phyloP scores from a whole-genome alignment of 2,797 vertebrate genomes.

The Amphiprion clarkii region DNA sequence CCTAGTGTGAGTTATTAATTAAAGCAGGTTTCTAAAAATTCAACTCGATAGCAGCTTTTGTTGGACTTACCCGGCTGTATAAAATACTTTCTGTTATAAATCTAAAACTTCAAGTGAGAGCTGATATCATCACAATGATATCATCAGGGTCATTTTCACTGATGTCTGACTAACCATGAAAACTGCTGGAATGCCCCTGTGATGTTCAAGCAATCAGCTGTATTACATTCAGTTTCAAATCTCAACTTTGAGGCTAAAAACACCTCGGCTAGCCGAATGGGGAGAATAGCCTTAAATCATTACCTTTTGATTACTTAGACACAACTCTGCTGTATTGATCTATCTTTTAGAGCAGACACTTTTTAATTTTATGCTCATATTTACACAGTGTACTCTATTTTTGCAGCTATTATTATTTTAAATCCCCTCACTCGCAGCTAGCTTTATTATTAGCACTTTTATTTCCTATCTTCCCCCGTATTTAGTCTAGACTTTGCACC shows the following conservation, averaged over 20 bases:
- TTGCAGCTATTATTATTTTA: background rate
- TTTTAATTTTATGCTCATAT: background rate
- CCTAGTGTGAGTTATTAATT: too few relatives aligned
- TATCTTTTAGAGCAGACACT: background rate
- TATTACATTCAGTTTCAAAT: background rate
- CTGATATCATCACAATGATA: too few relatives aligned
- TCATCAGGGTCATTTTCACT: too few relatives aligned
- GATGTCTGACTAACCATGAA: background rate
- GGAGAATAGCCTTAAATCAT: background rate
- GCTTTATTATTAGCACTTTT: background rate
- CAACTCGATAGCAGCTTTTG: background rate
- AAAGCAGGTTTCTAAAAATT: conserved; percentile 2
- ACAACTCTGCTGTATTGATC: background rate
- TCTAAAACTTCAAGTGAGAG: background rate
- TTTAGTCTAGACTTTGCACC: conserved; percentile 23
- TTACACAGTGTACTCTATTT: background rate
- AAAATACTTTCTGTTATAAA: background rate
- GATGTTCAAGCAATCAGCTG: background rate
- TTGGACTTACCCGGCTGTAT: background rate
- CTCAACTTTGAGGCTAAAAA: background rate
- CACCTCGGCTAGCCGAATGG: too few relatives aligned
- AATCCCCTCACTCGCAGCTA: conserved; percentile 1
- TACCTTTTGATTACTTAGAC: background rate
- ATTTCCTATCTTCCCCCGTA: background rate
- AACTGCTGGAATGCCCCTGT: background rate